A percentile compares a stretch with the other conserved stretches of the same genome.
Evolutionary conservation across 2,888 invertebrate genomes (phyloP).

Genomic region (Eucriotettix oculatus): DNA sequence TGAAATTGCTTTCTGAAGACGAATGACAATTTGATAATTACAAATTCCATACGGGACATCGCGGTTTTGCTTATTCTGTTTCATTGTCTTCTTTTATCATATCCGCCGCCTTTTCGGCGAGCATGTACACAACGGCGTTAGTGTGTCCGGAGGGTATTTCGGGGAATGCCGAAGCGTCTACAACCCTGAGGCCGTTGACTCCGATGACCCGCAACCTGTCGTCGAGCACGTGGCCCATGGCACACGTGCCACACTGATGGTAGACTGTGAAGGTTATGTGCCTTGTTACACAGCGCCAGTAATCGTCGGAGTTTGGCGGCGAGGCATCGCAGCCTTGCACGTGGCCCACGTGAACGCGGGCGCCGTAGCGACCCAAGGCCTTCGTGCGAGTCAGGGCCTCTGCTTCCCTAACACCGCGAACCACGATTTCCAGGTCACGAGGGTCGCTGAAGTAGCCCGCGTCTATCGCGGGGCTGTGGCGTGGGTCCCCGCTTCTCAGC

Average conservation of each 20-base stretch:
- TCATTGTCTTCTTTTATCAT: not conserved
- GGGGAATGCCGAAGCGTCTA: not conserved
- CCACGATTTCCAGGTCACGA: slow-evolving; percentile 40
- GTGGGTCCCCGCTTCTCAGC: slow-evolving; percentile 52
- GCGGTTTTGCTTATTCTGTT: too few species aligned
- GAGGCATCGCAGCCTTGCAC: not conserved
- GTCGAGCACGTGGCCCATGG: not conserved
- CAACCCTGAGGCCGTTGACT: not conserved
- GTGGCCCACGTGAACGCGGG: slow-evolving; percentile 5
- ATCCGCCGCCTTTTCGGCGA: not conserved
- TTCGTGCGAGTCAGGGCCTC: slow-evolving; percentile 15
- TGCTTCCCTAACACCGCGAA: slow-evolving; percentile 42
- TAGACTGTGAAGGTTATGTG: slow-evolving; percentile 16
- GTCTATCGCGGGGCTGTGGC: slow-evolving; percentile 19
- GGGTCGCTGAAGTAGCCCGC: slow-evolving; percentile 43
- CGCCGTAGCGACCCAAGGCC: slow-evolving; percentile 6
- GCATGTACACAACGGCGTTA: not conserved
- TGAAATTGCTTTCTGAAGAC: too few species aligned
- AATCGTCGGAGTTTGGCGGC: slow-evolving; percentile 14
- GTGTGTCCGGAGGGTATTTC: not conserved
- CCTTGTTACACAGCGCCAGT: slow-evolving; percentile 18
- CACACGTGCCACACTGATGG: slow-evolving; percentile 11
- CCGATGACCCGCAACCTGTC: not conserved
- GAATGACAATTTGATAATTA: too few species aligned
- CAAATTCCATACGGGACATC: too few species aligned